Percentiles rank a stretch among this genome's conserved stretches.
These are phyloP conservation scores for Netelia melanura DNA, from an alignment of 2,888 invertebrate genomes.

Conservation along the genomic window DNA sequence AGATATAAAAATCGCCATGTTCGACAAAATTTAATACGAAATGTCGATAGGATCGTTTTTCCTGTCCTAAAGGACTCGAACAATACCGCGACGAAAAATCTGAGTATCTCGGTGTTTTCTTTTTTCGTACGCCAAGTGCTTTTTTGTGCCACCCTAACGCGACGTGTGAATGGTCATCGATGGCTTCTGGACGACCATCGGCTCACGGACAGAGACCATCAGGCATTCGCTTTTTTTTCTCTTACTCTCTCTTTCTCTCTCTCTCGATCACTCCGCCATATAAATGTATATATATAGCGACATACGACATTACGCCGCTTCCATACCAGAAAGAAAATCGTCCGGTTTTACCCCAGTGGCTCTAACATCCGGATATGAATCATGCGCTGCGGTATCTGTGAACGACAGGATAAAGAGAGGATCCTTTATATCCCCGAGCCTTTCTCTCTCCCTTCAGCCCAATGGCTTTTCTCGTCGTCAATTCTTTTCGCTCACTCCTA, in stretches of 20 bases:
- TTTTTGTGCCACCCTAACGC: conserved; percentile 52
- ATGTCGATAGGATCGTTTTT: conserved; percentile 19
- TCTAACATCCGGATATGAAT: conserved; percentile 73
- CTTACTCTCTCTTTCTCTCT: conserved; percentile 11
- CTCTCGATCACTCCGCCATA: conserved; percentile 14
- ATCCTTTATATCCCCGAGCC: conserved; percentile 62
- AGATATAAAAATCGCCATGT: neutral
- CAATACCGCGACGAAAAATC: conserved; percentile 45
- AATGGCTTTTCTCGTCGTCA: conserved; percentile 54
- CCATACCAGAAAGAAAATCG: conserved; percentile 56
- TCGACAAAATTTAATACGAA: neutral
- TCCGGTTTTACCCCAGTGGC: conserved; percentile 58
- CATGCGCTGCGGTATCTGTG: conserved; percentile 74
- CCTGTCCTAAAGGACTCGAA: conserved; percentile 22
- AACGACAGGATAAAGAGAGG: conserved; percentile 75
- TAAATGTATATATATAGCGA: conserved; percentile 9
- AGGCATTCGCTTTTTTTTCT: conserved; percentile 39
- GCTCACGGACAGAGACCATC: conserved; percentile 32
- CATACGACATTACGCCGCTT: conserved; percentile 47
- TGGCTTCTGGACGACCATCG: conserved; percentile 63
- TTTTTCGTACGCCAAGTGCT: conserved; percentile 31
- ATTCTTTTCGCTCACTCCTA: conserved; percentile 47
- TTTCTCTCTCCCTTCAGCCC: conserved; percentile 39
- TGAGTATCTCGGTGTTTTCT: conserved; percentile 37
- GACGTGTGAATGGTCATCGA: conserved; percentile 67